These are phyloP conservation scores for Crotalus adamanteus DNA, from an alignment of 2,797 vertebrate species.

Conservation along the genomic window DNA sequence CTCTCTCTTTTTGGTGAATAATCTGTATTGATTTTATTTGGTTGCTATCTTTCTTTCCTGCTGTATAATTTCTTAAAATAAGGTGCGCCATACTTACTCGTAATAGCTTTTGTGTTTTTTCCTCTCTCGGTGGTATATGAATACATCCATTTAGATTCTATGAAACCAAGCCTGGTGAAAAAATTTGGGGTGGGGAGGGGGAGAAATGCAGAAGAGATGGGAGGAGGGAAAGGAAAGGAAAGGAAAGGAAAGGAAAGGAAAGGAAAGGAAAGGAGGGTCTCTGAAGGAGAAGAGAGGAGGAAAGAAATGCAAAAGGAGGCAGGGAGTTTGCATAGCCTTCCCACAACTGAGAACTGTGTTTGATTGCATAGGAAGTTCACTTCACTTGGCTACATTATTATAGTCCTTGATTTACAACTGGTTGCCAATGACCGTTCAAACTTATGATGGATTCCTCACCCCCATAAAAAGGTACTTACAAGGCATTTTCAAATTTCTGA, in stretches of 20 bases:
- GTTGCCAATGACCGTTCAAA: no score
- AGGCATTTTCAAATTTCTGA: no score
- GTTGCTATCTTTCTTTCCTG: conserved; percentile 40
- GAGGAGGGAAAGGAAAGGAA: not conserved
- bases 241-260: not conserved
- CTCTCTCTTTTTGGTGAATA: not conserved
- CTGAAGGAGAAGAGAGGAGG: not conserved
- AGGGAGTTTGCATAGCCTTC: no score
- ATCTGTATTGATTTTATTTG: conserved; percentile 62
- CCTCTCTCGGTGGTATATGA: conserved; percentile 42
- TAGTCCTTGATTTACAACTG: no score
- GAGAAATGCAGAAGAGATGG: conserved; percentile 22
- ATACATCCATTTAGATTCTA: conserved; percentile 62
- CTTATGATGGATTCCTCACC: no score
- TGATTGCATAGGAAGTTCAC: not conserved
- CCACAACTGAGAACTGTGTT: not conserved
- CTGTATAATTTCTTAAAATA: conserved; percentile 47
- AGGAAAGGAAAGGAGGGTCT: not conserved
- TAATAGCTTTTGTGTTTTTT: conserved; percentile 52
- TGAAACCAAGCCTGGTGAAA: conserved; percentile 53
- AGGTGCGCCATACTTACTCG: not conserved
- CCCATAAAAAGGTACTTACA: no score
- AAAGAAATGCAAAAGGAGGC: not conserved
- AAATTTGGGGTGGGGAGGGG: not conserved
- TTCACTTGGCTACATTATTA: not conserved